These are phyloP conservation scores for Simalia tracyae DNA, from an alignment of 2,797 vertebrate genomes.

Conservation along the genomic window DNA sequence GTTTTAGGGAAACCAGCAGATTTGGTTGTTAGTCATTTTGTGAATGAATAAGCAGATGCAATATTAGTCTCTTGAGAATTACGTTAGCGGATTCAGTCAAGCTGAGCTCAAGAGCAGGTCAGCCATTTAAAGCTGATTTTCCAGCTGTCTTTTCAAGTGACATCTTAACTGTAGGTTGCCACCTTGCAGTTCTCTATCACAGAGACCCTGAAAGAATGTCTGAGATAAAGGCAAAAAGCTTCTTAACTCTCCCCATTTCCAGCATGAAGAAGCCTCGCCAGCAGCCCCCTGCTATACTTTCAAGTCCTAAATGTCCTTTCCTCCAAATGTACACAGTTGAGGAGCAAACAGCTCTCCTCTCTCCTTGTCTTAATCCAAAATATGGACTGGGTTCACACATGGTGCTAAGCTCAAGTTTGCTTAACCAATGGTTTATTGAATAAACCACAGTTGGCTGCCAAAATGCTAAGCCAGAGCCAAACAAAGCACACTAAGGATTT, in stretches of 20 bases:
- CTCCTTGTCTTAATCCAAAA: neutral
- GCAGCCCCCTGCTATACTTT: neutral
- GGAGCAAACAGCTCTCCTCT: neutral
- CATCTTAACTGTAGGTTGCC: neutral
- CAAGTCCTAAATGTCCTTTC: neutral
- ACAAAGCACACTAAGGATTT: neutral
- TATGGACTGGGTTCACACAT: no score
- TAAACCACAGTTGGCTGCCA: neutral
- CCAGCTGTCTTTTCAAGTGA: neutral
- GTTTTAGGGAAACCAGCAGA: neutral
- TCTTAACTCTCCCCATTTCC: no score
- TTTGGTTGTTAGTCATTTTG: neutral
- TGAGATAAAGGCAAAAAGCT: neutral
- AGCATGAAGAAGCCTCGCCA: neutral
- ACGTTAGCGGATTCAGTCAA: slow-evolving; percentile 11
- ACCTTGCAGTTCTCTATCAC: neutral
- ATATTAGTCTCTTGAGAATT: slow-evolving; percentile 51
- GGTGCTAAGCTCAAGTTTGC: neutral
- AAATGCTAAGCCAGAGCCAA: neutral
- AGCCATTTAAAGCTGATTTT: neutral
- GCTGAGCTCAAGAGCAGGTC: slow-evolving; percentile 25
- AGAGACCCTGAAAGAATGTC: neutral
- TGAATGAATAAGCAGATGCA: neutral
- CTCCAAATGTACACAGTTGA: neutral
- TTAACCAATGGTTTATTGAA: neutral